Evolutionary conservation across 2,888 invertebrate species (phyloP).

Genomic region (Aplocera efformata): DNA sequence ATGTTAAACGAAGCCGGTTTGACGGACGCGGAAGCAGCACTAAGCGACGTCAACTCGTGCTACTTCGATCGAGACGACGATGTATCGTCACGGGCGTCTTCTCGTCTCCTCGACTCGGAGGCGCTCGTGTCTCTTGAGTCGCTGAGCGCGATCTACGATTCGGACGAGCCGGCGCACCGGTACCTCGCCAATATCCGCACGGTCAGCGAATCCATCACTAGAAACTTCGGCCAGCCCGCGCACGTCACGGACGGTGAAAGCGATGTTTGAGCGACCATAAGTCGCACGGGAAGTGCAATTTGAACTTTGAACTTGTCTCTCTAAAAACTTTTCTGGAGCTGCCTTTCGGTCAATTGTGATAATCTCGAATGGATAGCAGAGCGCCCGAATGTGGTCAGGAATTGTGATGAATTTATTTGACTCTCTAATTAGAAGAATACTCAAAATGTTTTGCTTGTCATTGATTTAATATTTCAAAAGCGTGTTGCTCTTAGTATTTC

Average conservation of each 20-base stretch:
- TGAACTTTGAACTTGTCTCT: constrained; percentile 19
- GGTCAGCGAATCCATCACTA: constrained; percentile 87
- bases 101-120: constrained; percentile 88
- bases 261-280: constrained; percentile 67
- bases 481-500: constrained; percentile 31
- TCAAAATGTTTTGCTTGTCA: constrained; percentile 42
- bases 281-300: constrained; percentile 29
- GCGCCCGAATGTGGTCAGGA: constrained; percentile 39
- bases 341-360: constrained; percentile 54
- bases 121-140: constrained; percentile 89
- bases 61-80: constrained; percentile 88
- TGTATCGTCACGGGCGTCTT: constrained; percentile 91
- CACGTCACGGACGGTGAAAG: constrained; percentile 84
- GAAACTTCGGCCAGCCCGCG: constrained; percentile 86
- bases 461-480: constrained; percentile 18
- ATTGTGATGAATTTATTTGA: constrained; percentile 37
- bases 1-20: constrained; percentile 92
- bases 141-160: constrained; percentile 90
- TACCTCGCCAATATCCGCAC: constrained; percentile 87
- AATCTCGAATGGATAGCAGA: constrained; percentile 49
- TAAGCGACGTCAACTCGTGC: constrained; percentile 92
- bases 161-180: constrained; percentile 82
- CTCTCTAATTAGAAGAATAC: constrained; percentile 68
- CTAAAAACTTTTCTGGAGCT: constrained; percentile 31
- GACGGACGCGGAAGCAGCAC: constrained; percentile 92